These are phyloP conservation scores for Cyprinella venusta DNA, from an alignment of 2,797 vertebrate genomes.

Conservation along the genomic window DNA sequence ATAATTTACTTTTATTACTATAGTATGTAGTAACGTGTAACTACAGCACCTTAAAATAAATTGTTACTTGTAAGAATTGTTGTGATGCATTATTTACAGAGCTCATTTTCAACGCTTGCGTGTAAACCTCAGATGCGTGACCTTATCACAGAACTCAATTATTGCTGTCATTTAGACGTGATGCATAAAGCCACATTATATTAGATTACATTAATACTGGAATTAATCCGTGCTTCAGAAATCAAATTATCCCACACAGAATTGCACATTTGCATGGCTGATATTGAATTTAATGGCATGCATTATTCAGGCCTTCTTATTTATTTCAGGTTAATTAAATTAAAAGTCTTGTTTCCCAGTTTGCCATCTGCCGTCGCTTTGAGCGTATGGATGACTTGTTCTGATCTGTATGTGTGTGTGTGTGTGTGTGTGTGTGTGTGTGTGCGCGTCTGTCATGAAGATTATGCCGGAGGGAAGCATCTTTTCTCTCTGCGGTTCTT, in stretches of 20 bases:
- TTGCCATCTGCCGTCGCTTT: constrained; percentile 63
- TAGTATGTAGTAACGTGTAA: no score
- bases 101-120: not conserved
- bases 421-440: not conserved
- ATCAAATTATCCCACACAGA: constrained; percentile 43
- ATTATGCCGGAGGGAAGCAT: constrained; percentile 6
- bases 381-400: constrained; percentile 5
- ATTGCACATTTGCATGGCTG: constrained; percentile 55
- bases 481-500: constrained; percentile 1
- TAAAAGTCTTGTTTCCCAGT: constrained; percentile 67
- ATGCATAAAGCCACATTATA: constrained; percentile 38
- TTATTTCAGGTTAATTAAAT: constrained; percentile 69
- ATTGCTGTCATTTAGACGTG: constrained; percentile 31
- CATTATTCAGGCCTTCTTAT: constrained; percentile 56
- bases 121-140: not conserved
- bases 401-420: not conserved
- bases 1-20: no score
- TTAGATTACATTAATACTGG: constrained; percentile 51
- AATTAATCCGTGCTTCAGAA: constrained; percentile 49
- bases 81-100: not conserved
- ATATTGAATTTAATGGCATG: constrained; percentile 54
- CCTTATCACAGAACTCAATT: constrained; percentile 31
- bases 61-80: no score
- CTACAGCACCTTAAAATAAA: no score
- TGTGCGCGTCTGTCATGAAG: not conserved